phyloP scores from a whole-genome alignment of 92 coral and sea anemone genomes.

The Diadumene lineata region DNA sequence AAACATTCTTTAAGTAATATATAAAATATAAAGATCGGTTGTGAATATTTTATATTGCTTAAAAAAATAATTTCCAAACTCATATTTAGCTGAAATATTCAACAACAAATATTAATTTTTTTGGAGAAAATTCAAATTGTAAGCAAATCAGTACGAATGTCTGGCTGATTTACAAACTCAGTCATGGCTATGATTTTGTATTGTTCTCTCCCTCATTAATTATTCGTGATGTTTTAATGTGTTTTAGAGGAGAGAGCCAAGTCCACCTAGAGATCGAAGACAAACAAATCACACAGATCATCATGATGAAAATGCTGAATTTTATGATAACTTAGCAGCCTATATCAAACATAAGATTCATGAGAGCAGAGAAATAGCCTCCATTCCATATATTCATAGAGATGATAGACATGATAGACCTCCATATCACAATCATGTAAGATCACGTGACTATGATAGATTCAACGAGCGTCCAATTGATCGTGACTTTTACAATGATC shows the following conservation, averaged over 20 bases:
- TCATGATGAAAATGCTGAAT: not conserved
- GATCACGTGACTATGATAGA: not conserved
- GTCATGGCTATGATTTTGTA: too few species aligned
- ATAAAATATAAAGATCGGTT: too few species aligned
- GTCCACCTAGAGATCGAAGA: constrained; percentile 11
- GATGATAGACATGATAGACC: constrained; percentile 1
- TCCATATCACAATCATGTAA: not conserved
- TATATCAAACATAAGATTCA: constrained; percentile 6
- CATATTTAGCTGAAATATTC: too few species aligned
- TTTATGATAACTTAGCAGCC: constrained; percentile 4
- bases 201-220: too few species aligned
- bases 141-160: too few species aligned
- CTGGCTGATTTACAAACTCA: too few species aligned
- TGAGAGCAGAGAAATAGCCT: not conserved
- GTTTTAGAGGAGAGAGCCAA: not conserved
- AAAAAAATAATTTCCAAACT: too few species aligned
- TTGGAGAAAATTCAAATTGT: too few species aligned
- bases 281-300: not conserved
- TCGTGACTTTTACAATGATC: not conserved
- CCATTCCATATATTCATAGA: not conserved
- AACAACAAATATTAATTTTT: too few species aligned
- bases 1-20: too few species aligned
- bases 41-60: too few species aligned
- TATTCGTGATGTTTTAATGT: too few species aligned
- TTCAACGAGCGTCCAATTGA: not conserved